A percentile compares a stretch with the other conserved stretches of the same genome.
phyloP scores from a whole-genome alignment of 2,113 vertebrate species.

The Entelurus aequoreus region DNA sequence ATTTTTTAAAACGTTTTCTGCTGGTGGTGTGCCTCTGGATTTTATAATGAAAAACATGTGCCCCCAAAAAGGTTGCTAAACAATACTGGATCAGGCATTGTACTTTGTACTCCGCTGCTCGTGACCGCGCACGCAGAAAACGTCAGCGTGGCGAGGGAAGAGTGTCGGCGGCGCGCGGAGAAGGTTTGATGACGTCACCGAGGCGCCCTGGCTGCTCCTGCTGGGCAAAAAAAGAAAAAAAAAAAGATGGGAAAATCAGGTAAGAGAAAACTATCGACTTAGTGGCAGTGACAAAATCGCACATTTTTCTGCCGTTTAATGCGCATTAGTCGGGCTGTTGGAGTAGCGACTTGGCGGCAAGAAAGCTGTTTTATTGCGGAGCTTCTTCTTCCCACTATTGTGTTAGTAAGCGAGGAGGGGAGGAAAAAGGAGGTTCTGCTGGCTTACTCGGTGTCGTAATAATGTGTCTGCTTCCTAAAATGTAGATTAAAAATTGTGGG shows the following conservation, averaged over 20 bases:
- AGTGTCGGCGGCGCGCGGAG: slow-evolving; percentile 59
- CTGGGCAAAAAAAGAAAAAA: slow-evolving; percentile 59
- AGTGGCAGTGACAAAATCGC: slow-evolving; percentile 33
- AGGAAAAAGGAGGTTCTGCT: slow-evolving; percentile 43
- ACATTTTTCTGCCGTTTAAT: slow-evolving; percentile 10
- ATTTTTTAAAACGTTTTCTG: too few relatives aligned
- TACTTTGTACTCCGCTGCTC: slow-evolving; percentile 9
- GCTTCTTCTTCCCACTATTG: slow-evolving; percentile 51
- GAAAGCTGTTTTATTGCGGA: slow-evolving; percentile 57
- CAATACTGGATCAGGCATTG: background rate
- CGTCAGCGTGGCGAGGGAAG: slow-evolving; percentile 61
- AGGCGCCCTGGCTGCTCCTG: slow-evolving; percentile 71
- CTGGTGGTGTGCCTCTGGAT: too few relatives aligned
- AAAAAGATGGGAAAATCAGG: slow-evolving; percentile 60
- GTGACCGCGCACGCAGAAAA: slow-evolving; percentile 52
- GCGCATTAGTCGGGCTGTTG: slow-evolving; percentile 21
- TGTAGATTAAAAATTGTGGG: background rate
- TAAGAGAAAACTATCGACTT: slow-evolving; percentile 34
- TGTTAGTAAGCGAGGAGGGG: slow-evolving; percentile 38
- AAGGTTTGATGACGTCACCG: slow-evolving; percentile 72
- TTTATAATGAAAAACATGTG: too few relatives aligned
- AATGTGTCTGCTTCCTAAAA: background rate
- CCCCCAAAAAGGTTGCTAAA: too few relatives aligned
- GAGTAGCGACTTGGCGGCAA: slow-evolving; percentile 14
- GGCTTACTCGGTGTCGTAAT: slow-evolving; percentile 9